A percentile compares a stretch with the other conserved stretches of the same genome.
Conservation (phyloP, 2,888 invertebrate species). For the Mimachlamys varia region DNA sequence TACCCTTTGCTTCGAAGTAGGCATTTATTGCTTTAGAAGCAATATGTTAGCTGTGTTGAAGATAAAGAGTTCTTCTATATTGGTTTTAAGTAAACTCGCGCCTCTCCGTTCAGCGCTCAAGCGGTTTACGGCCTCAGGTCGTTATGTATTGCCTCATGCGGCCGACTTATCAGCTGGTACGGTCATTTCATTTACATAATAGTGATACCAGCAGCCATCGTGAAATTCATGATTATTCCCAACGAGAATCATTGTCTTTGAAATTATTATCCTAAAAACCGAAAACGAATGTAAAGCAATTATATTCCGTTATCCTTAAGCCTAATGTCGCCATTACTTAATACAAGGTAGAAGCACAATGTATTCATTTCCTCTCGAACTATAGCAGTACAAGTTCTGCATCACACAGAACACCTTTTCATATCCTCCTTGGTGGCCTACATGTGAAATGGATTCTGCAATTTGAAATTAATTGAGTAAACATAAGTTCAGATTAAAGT, state of each 20-base stretch:
- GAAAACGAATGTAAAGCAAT: neutral
- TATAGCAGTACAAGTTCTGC: neutral
- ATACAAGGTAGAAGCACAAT: neutral
- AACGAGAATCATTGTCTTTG: neutral
- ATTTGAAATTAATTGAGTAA: no score
- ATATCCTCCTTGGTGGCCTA: no score
- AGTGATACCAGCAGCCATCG: neutral
- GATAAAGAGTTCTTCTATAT: neutral
- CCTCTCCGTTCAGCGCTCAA: neutral
- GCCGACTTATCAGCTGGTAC: neutral
- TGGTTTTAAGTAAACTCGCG: neutral
- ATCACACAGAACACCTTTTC: no score
- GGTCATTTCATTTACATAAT: constrained; percentile 23
- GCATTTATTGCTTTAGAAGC: constrained; percentile 2
- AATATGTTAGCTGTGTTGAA: neutral
- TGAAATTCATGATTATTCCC: neutral
- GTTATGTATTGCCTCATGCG: neutral
- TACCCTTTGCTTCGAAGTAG: neutral
- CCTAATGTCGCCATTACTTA: neutral
- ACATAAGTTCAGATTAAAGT: no score
- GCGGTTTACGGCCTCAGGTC: neutral
- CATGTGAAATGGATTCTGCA: no score
- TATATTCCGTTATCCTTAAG: neutral
- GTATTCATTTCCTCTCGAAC: neutral
- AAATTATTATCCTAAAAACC: neutral